Evolutionary conservation across 2,888 invertebrate species (phyloP).

Genomic region (Chironomus tentans): DNA sequence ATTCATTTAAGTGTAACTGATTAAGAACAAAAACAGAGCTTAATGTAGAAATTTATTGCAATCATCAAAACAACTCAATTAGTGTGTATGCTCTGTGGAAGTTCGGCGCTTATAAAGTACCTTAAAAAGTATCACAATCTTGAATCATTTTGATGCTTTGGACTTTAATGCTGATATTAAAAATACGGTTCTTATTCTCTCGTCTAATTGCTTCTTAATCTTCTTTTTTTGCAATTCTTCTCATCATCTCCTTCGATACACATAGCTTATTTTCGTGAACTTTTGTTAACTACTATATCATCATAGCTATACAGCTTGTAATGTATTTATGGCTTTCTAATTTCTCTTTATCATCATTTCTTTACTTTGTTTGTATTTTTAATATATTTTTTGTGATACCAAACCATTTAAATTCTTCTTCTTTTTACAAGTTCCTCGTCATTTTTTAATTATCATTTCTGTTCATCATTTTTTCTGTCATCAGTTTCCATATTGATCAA

Average conservation of each 20-base stretch:
- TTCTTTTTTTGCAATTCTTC: neutral
- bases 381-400: neutral
- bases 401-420: neutral
- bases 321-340: neutral
- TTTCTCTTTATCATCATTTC: neutral
- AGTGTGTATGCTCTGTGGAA: too few species aligned
- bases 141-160: neutral
- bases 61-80: too few species aligned
- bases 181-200: too few species aligned
- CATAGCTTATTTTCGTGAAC: neutral
- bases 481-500: neutral
- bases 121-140: too few species aligned
- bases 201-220: too few species aligned
- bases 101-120: too few species aligned
- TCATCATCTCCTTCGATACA: neutral
- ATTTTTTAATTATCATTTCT: too few species aligned
- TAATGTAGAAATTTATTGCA: too few species aligned
- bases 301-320: neutral
- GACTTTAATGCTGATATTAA: too few species aligned
- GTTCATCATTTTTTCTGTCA: neutral
- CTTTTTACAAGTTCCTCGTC: too few species aligned
- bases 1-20: too few species aligned
- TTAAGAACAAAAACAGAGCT: too few species aligned
- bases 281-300: conserved; percentile 3
- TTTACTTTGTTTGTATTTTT: neutral